These are phyloP conservation scores for Rhincodon typus DNA, from an alignment of 2,797 vertebrate species.

Conservation along the genomic window DNA sequence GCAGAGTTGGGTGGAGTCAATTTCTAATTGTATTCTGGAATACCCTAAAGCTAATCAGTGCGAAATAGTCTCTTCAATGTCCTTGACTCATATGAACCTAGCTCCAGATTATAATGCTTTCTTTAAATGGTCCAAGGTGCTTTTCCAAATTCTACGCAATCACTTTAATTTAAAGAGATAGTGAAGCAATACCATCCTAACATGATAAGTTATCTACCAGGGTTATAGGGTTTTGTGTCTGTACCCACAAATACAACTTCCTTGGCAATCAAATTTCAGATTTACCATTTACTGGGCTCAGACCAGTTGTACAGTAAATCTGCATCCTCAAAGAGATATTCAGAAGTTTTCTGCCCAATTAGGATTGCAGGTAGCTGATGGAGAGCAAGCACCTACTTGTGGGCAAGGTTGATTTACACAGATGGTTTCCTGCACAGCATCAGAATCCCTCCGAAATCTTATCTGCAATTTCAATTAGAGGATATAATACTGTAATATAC, in stretches of 20 bases:
- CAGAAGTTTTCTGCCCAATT: background rate
- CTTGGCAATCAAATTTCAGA: background rate
- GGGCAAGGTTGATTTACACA: background rate
- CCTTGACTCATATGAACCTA: background rate
- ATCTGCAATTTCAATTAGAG: background rate
- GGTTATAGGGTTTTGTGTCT: background rate
- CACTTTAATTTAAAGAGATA: background rate
- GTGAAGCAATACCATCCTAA: background rate
- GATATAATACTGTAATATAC: background rate
- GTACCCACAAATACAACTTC: background rate
- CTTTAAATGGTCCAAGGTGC: background rate
- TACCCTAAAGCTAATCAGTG: background rate
- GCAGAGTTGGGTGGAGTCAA: background rate
- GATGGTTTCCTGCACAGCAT: background rate
- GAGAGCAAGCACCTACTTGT: background rate
- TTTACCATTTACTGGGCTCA: background rate
- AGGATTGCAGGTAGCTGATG: background rate
- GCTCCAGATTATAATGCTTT: background rate
- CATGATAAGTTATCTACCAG: background rate
- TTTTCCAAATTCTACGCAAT: background rate
- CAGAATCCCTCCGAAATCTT: background rate
- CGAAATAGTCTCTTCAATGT: background rate
- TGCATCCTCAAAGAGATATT: background rate
- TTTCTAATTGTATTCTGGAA: background rate
- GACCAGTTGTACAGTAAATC: background rate